phyloP scores from a whole-genome alignment of 2,113 vertebrate species.

The Prinia subflava region DNA sequence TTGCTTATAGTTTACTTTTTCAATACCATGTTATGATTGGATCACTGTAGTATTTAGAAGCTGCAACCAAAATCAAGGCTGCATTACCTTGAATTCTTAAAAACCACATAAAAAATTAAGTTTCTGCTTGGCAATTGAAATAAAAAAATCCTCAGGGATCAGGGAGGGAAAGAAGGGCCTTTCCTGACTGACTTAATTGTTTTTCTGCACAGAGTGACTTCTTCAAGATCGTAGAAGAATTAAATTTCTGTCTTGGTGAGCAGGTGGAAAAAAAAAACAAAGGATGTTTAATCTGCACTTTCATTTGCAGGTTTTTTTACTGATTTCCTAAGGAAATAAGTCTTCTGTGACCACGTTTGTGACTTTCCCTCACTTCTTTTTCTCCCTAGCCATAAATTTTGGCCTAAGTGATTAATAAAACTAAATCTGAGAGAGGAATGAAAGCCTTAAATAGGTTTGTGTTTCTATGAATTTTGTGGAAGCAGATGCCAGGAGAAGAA shows the following conservation, averaged over 20 bases:
- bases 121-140: neutral
- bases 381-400: neutral
- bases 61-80: neutral
- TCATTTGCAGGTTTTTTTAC: neutral
- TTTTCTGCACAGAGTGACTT: neutral
- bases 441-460: neutral
- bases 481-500: neutral
- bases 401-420: neutral
- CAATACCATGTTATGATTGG: neutral
- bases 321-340: neutral
- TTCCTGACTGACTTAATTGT: slow-evolving; percentile 8
- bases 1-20: neutral
- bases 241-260: neutral
- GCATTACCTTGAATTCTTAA: neutral
- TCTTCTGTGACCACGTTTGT: neutral
- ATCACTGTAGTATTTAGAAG: neutral
- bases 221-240: neutral
- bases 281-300: neutral
- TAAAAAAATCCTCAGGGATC: neutral
- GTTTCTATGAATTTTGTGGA: neutral
- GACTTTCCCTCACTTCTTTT: neutral
- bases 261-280: neutral
- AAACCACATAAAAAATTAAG: neutral
- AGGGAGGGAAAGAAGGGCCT: neutral
- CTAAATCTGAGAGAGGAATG: neutral